phyloP scores from a whole-genome alignment of 2,797 vertebrate genomes.

The Antennarius maculatus region DNA sequence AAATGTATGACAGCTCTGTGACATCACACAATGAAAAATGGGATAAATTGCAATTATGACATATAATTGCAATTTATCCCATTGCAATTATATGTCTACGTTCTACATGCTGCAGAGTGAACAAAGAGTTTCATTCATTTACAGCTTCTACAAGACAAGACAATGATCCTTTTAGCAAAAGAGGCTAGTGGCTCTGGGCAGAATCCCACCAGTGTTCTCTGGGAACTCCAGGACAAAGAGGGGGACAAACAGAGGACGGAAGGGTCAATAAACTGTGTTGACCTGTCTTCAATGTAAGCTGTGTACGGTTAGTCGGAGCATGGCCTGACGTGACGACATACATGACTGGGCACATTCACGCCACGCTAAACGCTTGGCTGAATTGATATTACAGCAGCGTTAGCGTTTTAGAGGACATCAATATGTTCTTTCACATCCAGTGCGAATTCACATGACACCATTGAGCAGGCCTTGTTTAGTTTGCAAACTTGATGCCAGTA shows the following conservation, averaged over 20 bases:
- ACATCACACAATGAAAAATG: constrained; percentile 16
- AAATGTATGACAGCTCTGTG: constrained; percentile 30
- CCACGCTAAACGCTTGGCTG: constrained; percentile 11
- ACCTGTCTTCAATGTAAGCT: constrained; percentile 48
- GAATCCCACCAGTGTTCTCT: constrained; percentile 72
- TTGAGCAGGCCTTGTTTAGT: constrained; percentile 19
- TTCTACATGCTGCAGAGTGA: constrained; percentile 52
- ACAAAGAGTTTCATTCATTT: constrained; percentile 78
- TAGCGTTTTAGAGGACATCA: constrained; percentile 41
- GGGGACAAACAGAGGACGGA: constrained; percentile 58
- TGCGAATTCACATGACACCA: constrained; percentile 31
- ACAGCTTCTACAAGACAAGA: constrained; percentile 63
- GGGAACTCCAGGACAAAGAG: constrained; percentile 69
- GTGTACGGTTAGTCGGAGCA: constrained; percentile 31
- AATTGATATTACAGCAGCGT: constrained; percentile 45
- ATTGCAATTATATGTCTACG: constrained; percentile 3
- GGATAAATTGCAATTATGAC: constrained; percentile 28
- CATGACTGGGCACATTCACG: constrained; percentile 57
- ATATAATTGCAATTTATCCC: constrained; percentile 26
- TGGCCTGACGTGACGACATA: constrained; percentile 17
- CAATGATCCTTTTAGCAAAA: constrained; percentile 77
- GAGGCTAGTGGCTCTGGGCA: constrained; percentile 70
- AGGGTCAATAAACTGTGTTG: constrained; percentile 68
- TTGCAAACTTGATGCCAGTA: constrained; percentile 32
- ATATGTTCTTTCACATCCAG: constrained; percentile 50